A percentile compares a stretch with the other conserved stretches of the same genome.
phyloP scores from a whole-genome alignment of 2,888 invertebrate genomes.

The Carpatolechia fugitivella region DNA sequence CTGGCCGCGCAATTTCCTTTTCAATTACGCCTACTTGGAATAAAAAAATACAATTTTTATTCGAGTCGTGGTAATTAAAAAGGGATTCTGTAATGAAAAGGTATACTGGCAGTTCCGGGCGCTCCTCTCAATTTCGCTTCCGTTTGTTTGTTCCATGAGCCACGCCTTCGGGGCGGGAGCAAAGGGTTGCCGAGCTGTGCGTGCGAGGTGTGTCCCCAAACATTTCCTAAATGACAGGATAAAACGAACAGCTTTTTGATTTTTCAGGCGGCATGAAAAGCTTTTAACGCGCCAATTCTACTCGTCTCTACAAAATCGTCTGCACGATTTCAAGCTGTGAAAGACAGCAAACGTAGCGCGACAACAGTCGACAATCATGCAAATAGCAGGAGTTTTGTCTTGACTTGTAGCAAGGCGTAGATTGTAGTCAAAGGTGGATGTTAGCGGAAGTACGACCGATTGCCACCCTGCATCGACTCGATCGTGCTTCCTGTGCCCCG shows the following conservation, averaged over 20 bases:
- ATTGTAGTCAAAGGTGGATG: slow-evolving; percentile 18
- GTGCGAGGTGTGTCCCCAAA: slow-evolving; percentile 52
- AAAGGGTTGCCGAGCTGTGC: slow-evolving; percentile 58
- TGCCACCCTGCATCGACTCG: slow-evolving; percentile 44
- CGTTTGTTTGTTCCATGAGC: slow-evolving; percentile 71
- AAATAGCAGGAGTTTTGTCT: slow-evolving; percentile 4
- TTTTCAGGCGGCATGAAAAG: neutral
- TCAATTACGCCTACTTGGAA: slow-evolving; percentile 78
- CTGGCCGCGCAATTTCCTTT: slow-evolving; percentile 73
- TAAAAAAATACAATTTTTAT: slow-evolving; percentile 78
- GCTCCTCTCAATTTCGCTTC: slow-evolving; percentile 77
- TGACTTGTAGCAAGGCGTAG: slow-evolving; percentile 16
- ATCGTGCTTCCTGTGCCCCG: slow-evolving; percentile 51
- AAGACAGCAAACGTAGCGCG: neutral
- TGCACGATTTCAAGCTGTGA: neutral
- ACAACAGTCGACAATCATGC: slow-evolving; percentile 5
- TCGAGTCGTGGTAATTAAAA: slow-evolving; percentile 77
- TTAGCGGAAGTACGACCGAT: slow-evolving; percentile 59
- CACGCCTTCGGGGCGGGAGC: slow-evolving; percentile 63
- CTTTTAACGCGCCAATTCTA: no score
- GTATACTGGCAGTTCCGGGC: slow-evolving; percentile 75
- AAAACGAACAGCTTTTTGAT: slow-evolving; percentile 29
- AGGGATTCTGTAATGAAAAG: slow-evolving; percentile 79
- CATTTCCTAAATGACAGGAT: slow-evolving; percentile 36
- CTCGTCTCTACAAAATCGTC: neutral